Conservation (phyloP, 2,888 invertebrate species). For the Aleiodes leptofemur region DNA sequence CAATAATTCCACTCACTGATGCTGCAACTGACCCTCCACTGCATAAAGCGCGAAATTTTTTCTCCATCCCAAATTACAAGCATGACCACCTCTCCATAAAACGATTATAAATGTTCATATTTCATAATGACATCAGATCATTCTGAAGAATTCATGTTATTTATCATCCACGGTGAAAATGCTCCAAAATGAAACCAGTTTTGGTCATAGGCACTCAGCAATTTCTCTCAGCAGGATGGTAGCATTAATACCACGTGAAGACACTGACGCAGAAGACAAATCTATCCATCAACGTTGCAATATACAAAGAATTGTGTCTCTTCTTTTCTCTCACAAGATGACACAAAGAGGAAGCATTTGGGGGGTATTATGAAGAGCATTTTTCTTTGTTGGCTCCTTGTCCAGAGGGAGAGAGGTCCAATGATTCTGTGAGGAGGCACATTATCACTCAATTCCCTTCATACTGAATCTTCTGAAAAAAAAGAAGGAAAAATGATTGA, state of each 20-base stretch:
- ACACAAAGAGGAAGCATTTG: conserved; percentile 27
- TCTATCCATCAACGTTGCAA: conserved; percentile 51
- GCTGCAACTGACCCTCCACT: too few species aligned
- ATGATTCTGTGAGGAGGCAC: background rate
- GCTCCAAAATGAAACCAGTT: conserved; percentile 25
- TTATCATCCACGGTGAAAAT: background rate
- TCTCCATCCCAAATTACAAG: too few species aligned
- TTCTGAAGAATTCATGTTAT: conserved; percentile 11
- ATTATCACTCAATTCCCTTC: conserved; percentile 18
- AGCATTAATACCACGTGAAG: conserved; percentile 7
- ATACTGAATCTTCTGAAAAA: background rate
- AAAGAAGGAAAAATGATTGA: background rate
- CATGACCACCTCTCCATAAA: too few species aligned
- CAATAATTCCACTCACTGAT: too few species aligned
- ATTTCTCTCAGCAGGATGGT: conserved; percentile 36
- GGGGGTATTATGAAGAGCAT: conserved; percentile 53
- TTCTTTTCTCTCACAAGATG: conserved; percentile 24
- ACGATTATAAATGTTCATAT: too few species aligned
- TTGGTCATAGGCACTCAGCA: background rate
- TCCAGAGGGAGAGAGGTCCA: conserved; percentile 21
- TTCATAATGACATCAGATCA: too few species aligned
- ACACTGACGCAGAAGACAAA: conserved; percentile 40
- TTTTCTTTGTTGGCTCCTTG: conserved; percentile 49
- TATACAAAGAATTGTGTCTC: conserved; percentile 28
- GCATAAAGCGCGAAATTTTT: too few species aligned